These are phyloP conservation scores for Hypocryptadius cinnamomeus DNA, from an alignment of 2,113 vertebrate species.

Conservation along the genomic window DNA sequence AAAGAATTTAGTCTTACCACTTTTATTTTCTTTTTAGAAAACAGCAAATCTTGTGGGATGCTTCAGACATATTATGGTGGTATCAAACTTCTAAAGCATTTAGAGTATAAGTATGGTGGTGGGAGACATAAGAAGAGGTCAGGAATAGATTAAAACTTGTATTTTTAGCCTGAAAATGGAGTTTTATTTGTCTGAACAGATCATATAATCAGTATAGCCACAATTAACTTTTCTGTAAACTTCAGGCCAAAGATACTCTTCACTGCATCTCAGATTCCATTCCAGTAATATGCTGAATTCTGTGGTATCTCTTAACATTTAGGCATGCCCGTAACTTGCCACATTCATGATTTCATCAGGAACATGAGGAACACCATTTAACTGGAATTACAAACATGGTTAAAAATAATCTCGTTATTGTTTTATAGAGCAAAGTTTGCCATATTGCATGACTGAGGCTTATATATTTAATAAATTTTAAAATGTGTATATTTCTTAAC, in stretches of 20 bases:
- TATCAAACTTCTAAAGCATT: not conserved
- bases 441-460: not conserved
- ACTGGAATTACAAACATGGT: not conserved
- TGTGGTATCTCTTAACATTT: not conserved
- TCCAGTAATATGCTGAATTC: not conserved
- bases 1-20: not conserved
- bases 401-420: fast-evolving
- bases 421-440: not conserved
- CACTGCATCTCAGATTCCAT: not conserved
- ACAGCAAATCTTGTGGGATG: not conserved
- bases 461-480: not conserved
- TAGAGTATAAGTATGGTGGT: not conserved
- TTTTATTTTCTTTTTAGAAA: not conserved
- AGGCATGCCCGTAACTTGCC: not conserved
- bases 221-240: not conserved
- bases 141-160: not conserved
- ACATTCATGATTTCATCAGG: not conserved
- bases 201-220: not conserved
- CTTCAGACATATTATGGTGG: not conserved
- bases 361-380: not conserved
- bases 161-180: not conserved
- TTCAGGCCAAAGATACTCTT: not conserved
- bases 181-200: not conserved
- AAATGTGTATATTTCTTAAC: not conserved
- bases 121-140: not conserved